Base-by-base conservation (phyloP, 2,797 vertebrate genomes). In the Epinephelus malabaricus region DNA sequence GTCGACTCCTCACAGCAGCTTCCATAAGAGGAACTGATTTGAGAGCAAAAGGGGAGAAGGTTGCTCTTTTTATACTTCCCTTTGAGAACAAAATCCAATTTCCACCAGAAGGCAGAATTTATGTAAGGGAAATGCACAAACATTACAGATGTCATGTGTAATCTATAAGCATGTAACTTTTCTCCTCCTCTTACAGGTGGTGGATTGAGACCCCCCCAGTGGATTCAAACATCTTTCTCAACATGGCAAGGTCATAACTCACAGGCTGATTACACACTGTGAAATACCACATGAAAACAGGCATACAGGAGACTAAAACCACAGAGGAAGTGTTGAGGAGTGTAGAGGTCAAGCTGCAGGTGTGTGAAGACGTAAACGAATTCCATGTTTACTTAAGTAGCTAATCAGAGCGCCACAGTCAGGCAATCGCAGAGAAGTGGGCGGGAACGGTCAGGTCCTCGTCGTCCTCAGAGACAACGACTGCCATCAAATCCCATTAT, bases 301-400 rank as follows among this genome's bases (percentile, higher is more conserved):
- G 6, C 14, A 7, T 47, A 69, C 82, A 72, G 66, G 50, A 59
- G 13, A 18, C 51, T 18, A 66, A 45, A 55, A 6, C 67, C 51
- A 5, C 18, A 56, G 64, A 56, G 71, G 62, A 73, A 61, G 53
- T 60, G 49, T n/a, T 15, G 46, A 63, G 68, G 69, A 64, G 69
- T 25, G 66, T 51, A 3, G 59, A 74, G 78, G 69, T 73, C 71
- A 21, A 4, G 5, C 38, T 1, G 40, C 43, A n/a, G 7, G 53
- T 69, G 30, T 5, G 73, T 80, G 69, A 76, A 71, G 73, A 63
- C 43, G 69, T 45, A 3, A 71, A 66, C 1, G 2, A 62, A 67
- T 86, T 67, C 75, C 82, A 85, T 86, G 81, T 87, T 91, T 89
- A 64, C 68, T 40, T 55, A 80, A 92, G 86, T 72, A 84, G 80